Conservation (phyloP, 2,888 invertebrate genomes). For the Yponomeuta evonymella region DNA sequence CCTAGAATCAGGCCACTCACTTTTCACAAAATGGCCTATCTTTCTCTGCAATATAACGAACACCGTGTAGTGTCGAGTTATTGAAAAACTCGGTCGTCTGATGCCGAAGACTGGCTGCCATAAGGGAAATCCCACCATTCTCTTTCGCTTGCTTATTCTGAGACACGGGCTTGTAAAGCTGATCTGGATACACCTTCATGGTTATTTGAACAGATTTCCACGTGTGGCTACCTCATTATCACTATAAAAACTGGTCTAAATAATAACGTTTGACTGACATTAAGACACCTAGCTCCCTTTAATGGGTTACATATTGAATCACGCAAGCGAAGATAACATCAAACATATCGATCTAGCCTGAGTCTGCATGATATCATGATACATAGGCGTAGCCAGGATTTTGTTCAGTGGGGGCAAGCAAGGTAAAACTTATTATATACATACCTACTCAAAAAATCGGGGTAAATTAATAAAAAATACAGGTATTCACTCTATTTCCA, state of each 20-base stretch:
- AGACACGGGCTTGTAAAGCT: slow-evolving; percentile 14
- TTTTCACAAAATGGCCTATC: slow-evolving; percentile 86
- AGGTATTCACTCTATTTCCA: no score
- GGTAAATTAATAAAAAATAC: no score
- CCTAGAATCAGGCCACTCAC: slow-evolving; percentile 53
- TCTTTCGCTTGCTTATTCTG: slow-evolving; percentile 24
- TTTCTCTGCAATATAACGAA: slow-evolving; percentile 85
- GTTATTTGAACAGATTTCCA: not conserved
- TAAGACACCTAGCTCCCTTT: not conserved
- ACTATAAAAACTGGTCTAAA: not conserved
- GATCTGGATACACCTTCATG: slow-evolving; percentile 57
- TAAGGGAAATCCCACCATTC: slow-evolving; percentile 50
- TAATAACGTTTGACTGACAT: not conserved
- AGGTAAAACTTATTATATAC: no score
- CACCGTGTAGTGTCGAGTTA: slow-evolving; percentile 86
- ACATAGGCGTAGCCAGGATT: no score
- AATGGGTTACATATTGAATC: slow-evolving; percentile 5
- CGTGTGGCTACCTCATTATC: not conserved
- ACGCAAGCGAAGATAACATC: slow-evolving; percentile 15
- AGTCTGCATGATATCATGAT: not conserved
- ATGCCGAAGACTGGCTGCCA: slow-evolving; percentile 80
- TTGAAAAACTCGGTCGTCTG: slow-evolving; percentile 85
- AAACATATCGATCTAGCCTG: slow-evolving; percentile 12
- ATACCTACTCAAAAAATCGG: no score
- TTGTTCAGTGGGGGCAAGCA: no score